Conservation (phyloP, 2,797 vertebrate genomes). For the Leptodactylus fallax region DNA sequence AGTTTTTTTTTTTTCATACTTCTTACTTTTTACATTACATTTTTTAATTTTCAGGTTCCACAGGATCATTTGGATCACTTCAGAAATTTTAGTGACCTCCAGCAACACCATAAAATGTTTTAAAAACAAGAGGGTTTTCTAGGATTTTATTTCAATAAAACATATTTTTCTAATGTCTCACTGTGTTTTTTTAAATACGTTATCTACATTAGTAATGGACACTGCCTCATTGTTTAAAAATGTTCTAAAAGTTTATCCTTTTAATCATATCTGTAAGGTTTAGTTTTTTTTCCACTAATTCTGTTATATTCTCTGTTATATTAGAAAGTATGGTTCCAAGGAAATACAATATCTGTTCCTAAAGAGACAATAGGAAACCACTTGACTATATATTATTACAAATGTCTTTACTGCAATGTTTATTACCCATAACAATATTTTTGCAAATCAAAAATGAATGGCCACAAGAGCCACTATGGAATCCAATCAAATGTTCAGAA, state of each 20-base stretch:
- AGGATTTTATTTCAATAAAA: too few species aligned
- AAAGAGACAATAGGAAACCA: neutral
- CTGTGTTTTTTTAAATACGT: too few species aligned
- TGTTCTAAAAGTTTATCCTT: neutral
- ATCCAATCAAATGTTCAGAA: conserved; percentile 14
- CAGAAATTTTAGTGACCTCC: too few species aligned
- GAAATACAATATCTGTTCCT: neutral
- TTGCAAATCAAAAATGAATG: neutral
- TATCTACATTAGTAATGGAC: too few species aligned
- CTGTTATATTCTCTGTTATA: neutral
- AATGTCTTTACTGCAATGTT: neutral
- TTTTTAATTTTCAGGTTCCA: too few species aligned
- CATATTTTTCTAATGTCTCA: too few species aligned
- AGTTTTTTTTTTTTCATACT: too few species aligned
- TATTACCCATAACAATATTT: neutral
- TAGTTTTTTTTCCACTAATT: neutral
- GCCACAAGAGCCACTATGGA: neutral
- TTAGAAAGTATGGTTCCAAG: neutral
- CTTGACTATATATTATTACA: neutral
- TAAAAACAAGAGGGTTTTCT: too few species aligned
- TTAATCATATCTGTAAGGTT: neutral
- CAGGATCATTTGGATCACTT: too few species aligned
- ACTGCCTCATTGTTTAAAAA: too few species aligned
- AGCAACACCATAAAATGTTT: too few species aligned
- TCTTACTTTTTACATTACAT: too few species aligned